These are phyloP conservation scores for Lumbricus terrestris DNA, from an alignment of 2,888 invertebrate genomes.

Conservation along the genomic window DNA sequence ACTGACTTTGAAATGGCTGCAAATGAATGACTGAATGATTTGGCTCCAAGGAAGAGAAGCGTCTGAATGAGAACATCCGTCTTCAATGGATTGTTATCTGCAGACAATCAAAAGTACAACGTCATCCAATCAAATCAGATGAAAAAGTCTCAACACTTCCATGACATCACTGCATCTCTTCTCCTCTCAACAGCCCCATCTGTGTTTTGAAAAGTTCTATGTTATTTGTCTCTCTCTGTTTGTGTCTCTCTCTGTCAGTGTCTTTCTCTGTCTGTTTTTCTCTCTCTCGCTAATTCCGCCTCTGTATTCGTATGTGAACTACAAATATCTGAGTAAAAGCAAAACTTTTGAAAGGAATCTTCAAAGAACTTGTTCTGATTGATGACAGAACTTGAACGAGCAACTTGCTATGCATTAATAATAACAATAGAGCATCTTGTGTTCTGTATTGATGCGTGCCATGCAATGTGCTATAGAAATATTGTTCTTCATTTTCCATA, in stretches of 20 bases:
- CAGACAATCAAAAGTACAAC: neutral
- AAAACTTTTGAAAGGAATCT: neutral
- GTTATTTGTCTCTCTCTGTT: neutral
- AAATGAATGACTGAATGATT: conserved; percentile 96
- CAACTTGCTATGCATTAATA: no score
- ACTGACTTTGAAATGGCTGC: conserved; percentile 95
- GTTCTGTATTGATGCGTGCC: neutral
- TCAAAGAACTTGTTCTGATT: neutral
- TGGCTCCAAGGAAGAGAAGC: conserved; percentile 85
- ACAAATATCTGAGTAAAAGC: neutral
- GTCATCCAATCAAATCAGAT: neutral
- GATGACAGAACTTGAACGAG: neutral
- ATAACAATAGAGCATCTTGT: no score
- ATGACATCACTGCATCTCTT: neutral
- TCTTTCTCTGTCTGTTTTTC: neutral
- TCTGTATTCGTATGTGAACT: neutral
- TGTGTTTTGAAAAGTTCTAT: neutral
- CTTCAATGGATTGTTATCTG: conserved; percentile 82
- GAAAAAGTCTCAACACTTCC: neutral
- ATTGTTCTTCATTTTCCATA: neutral
- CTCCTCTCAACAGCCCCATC: neutral
- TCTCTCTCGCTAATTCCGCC: neutral
- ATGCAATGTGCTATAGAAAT: no score
- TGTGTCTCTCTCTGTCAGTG: neutral
- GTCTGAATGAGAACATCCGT: conserved; percentile 97